Base-by-base conservation (phyloP, 1,140 invertebrate genomes). In the Sarcophaga bullata region DNA sequence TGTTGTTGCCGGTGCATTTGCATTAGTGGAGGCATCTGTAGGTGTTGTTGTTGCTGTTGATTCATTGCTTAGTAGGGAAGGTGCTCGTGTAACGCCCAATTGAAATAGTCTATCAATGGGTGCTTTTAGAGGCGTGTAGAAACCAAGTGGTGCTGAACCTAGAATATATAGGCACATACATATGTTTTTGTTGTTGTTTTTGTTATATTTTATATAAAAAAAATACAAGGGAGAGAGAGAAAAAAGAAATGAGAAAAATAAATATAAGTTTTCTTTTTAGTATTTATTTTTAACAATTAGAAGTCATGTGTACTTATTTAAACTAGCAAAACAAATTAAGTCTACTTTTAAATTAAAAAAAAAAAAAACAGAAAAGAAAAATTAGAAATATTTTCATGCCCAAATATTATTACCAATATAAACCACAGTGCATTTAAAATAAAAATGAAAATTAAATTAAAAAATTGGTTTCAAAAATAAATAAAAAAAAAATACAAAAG, bases 111-210 rank as follows among this genome's bases (percentile, higher is more conserved):
- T 91, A 80, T 91, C 90, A 83, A 93, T 87, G 83, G 92, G 91
- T 47, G 92, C 91, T 90, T 94, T 94, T 85, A 93, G 92, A 48
- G 93, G 93, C 50, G 93, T 94, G 84, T 93, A 94, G 86, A 91
- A 93, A 46, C 92, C 92, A 84, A 94, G 86, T 9, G 88, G 87
- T 54, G 85, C 88, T 75, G 89, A 90, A 85, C 87, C 87, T 91
- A 85, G 37, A 87, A 73, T 58, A 54, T 37, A 37, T 37, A 37
- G 10, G 13, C 3, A 62, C 37, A 17, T 37, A 15, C 6, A 81
- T 37, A 50, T 19, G 50, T 50, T 37, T 37, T 37, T 37, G 1
- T 37, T 37, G 25, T 37, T 37, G 25, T 37, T 37, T 1, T 37
- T 37, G 25, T 37, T 37, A 37, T 37, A 37, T 37, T 37, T 37